A percentile compares a stretch with the other conserved stretches of the same genome.
These are phyloP conservation scores for Linhomoeus sp. DNA, from an alignment of 2,888 invertebrate genomes.

Conservation along the genomic window DNA sequence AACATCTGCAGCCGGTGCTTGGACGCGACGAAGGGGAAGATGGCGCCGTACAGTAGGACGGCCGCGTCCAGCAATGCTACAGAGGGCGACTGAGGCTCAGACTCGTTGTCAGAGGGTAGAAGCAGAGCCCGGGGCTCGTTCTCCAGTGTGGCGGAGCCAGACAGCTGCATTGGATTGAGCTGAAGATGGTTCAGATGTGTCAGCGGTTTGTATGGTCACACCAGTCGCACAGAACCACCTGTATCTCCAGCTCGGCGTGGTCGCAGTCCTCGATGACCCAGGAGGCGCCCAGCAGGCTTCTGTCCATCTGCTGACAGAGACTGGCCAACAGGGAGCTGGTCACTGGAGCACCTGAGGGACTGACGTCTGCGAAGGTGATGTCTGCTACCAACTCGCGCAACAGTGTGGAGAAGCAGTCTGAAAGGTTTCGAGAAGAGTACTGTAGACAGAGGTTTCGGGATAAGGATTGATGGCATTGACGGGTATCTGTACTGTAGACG, in stretches of 20 bases:
- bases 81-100: slow-evolving; percentile 27
- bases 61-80: slow-evolving; percentile 90
- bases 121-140: slow-evolving; percentile 74
- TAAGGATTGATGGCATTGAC: neutral
- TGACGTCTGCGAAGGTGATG: slow-evolving; percentile 78
- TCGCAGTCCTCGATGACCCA: slow-evolving; percentile 71
- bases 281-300: slow-evolving; percentile 62
- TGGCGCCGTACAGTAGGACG: slow-evolving; percentile 65
- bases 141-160: slow-evolving; percentile 84
- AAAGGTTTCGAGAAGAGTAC: slow-evolving; percentile 46
- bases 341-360: slow-evolving; percentile 38
- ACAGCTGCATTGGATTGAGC: slow-evolving; percentile 80
- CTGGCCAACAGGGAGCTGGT: slow-evolving; percentile 46
- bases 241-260: slow-evolving; percentile 86
- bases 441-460: neutral
- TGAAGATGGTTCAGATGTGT: slow-evolving; percentile 32
- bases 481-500: slow-evolving; percentile 1
- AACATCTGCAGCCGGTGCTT: slow-evolving; percentile 94
- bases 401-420: slow-evolving; percentile 52
- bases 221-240: slow-evolving; percentile 40
- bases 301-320: slow-evolving; percentile 70
- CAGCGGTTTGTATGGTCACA: neutral
- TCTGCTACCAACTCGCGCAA: slow-evolving; percentile 75
- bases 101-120: neutral
- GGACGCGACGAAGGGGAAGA: slow-evolving; percentile 71